These are phyloP conservation scores for Nerophis lumbriciformis DNA, from an alignment of 2,113 vertebrate genomes.

Conservation along the genomic window DNA sequence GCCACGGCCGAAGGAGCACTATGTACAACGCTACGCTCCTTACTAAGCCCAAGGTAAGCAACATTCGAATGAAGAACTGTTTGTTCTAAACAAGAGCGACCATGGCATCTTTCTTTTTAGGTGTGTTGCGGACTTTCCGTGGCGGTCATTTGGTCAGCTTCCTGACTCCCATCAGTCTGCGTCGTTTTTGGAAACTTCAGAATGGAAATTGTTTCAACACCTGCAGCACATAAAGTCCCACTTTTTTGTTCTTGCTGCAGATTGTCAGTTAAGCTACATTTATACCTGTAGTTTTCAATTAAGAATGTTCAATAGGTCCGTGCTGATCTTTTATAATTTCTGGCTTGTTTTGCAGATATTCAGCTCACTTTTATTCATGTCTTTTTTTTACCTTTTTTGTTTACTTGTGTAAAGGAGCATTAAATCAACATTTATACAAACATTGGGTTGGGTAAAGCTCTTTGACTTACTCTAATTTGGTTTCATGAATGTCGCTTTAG, in stretches of 20 bases:
- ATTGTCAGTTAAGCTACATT: neutral
- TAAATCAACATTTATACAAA: constrained; percentile 7
- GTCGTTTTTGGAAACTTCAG: neutral
- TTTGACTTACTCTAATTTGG: neutral
- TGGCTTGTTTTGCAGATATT: constrained; percentile 28
- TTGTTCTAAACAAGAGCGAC: neutral
- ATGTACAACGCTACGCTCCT: constrained; percentile 75
- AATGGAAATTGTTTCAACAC: constrained; percentile 9
- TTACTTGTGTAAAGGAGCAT: constrained; percentile 9
- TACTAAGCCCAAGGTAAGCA: constrained; percentile 83
- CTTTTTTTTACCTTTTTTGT: constrained; percentile 20
- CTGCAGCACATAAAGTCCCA: too few relatives aligned
- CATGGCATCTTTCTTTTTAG: constrained; percentile 37
- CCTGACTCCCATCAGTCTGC: constrained; percentile 30
- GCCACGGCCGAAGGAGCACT: constrained; percentile 76
- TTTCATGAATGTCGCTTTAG: constrained; percentile 5
- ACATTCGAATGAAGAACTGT: neutral
- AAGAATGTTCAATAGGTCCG: constrained; percentile 5
- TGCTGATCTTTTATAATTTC: constrained; percentile 7
- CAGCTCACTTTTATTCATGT: constrained; percentile 3
- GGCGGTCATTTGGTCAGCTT: constrained; percentile 28
- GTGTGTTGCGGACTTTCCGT: constrained; percentile 51
- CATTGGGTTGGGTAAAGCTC: neutral
- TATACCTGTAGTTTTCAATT: constrained; percentile 13
- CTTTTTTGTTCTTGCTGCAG: neutral